phyloP scores from a whole-genome alignment of 2,113 vertebrate species.

The Agelaius tricolor region DNA sequence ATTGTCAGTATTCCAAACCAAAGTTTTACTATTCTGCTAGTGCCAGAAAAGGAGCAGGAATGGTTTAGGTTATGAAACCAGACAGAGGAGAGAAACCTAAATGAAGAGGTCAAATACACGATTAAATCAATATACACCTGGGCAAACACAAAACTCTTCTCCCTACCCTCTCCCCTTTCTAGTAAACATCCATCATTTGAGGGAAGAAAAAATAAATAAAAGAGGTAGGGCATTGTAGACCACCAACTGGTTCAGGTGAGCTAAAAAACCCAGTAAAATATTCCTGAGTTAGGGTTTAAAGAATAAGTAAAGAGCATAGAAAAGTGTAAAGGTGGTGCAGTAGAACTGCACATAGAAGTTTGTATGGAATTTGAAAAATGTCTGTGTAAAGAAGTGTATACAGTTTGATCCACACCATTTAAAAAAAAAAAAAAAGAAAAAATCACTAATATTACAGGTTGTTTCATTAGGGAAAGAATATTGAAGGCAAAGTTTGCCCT shows the following conservation, averaged over 20 bases:
- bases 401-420: background rate
- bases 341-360: background rate
- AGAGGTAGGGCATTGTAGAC: background rate
- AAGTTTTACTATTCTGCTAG: background rate
- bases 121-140: background rate
- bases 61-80: background rate
- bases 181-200: background rate
- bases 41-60: background rate
- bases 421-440: background rate
- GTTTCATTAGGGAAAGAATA: background rate
- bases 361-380: background rate
- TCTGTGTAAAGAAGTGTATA: background rate
- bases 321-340: background rate
- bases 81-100: background rate
- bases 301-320: background rate
- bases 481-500: background rate
- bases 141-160: background rate
- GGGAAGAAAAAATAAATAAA: background rate
- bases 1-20: background rate
- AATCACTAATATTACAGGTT: background rate
- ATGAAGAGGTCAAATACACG: background rate
- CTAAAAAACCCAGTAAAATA: background rate
- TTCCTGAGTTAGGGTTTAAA: background rate
- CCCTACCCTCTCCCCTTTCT: background rate
- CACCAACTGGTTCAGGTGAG: background rate